Evolutionary conservation across 2,888 invertebrate genomes (phyloP).

Genomic region (Cheilosia grossa): DNA sequence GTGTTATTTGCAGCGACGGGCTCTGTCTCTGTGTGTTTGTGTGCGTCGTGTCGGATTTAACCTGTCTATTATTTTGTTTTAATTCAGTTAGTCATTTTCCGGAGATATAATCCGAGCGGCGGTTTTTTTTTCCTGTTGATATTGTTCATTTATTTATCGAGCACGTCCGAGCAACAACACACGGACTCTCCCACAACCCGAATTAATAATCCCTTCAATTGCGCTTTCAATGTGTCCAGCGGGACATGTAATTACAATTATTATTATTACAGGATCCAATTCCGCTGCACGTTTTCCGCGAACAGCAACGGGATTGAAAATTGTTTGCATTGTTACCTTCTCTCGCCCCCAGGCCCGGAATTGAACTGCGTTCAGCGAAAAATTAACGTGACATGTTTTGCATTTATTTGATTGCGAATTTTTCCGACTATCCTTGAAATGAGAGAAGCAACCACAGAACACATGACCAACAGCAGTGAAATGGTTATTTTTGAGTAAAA

Average conservation of each 20-base stretch:
- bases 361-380: slow-evolving; percentile 15
- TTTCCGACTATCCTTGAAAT: slow-evolving; percentile 32
- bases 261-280: slow-evolving; percentile 73
- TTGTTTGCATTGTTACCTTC: slow-evolving; percentile 55
- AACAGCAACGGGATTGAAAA: slow-evolving; percentile 24
- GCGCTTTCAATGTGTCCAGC: slow-evolving; percentile 59
- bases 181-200: slow-evolving; percentile 13
- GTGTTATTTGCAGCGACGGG: slow-evolving; percentile 63
- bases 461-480: slow-evolving; percentile 30
- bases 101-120: slow-evolving; percentile 25
- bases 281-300: slow-evolving; percentile 46
- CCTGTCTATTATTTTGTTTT: slow-evolving; percentile 19
- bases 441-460: slow-evolving; percentile 58
- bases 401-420: slow-evolving; percentile 8
- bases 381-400: slow-evolving; percentile 30
- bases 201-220: slow-evolving; percentile 74
- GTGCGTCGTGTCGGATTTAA: slow-evolving; percentile 28
- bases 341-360: neutral
- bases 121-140: slow-evolving; percentile 11
- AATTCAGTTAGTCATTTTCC: slow-evolving; percentile 43
- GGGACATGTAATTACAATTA: slow-evolving; percentile 74
- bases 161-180: slow-evolving; percentile 7
- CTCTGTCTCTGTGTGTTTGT: neutral
- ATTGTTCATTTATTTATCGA: slow-evolving; percentile 39
- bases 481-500: slow-evolving; percentile 10